Base-by-base conservation (phyloP, 2,888 invertebrate genomes). In the Oligia latruncula region DNA sequence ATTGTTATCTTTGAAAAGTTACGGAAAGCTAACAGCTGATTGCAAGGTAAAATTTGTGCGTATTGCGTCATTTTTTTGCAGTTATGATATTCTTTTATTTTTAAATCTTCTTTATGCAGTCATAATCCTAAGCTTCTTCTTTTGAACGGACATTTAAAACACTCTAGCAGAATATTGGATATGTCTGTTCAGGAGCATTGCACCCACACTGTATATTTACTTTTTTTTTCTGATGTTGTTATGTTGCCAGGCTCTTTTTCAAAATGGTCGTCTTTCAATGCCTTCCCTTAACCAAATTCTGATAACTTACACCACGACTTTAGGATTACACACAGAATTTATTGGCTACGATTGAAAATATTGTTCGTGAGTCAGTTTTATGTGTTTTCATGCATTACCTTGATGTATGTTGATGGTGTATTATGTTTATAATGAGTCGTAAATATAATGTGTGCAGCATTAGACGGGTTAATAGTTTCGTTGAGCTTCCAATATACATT, bases 331-430 rank as follows among this genome's bases (percentile, higher is more conserved):
- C 87, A 89, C 86, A 89, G 88, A 93, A 94, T 95, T 95, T 95
- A 94, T 94, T 92, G 91, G 93, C 90, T 92, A 90, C 92, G 91
- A 94, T 93, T 92, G 94, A 95, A 95, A 95, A 95, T 95, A 94
- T 94, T 93, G 91, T 93, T 92, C 89, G 90, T 91, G 88, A 91
- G 93, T 92, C 93, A 90, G 90, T 92, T 94, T 95, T 93, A 95
- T 94, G 93, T 90, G 93, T 91, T 92, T 92, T 91, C 91, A 88
- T 93, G 92, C 91, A 92, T 94, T 92, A 93, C 85, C 85, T 90
- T 92, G 92, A 91, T 92, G 92, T 90, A 91, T 89, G 88, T 86
- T 90, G 91, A 92, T 91, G 89, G 91, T 84, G 89, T 90, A 92
- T 93, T 92, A 92, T 93, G 90, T 89, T 89, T 88, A 87, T 89